phyloP scores from a whole-genome alignment of 2,888 invertebrate genomes.

The Danaus chrysippus region DNA sequence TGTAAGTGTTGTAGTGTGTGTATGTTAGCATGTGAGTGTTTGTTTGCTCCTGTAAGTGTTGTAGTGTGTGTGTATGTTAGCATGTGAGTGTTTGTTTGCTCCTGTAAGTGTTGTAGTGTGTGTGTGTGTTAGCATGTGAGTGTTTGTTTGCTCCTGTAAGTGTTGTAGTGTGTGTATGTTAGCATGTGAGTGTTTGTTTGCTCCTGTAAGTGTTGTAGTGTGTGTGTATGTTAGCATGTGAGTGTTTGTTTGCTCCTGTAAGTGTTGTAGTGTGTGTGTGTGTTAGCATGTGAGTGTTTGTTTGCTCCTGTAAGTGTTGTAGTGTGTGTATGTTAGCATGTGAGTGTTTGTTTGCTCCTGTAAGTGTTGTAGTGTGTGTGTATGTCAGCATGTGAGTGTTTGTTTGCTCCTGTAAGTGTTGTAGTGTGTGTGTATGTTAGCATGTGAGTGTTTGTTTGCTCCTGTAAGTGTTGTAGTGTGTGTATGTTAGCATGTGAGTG shows the following conservation, averaged over 20 bases:
- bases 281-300: conserved; percentile 41
- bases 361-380: too few species aligned
- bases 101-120: too few species aligned
- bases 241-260: too few species aligned
- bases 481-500: conserved; percentile 39
- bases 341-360: too few species aligned
- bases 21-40: conserved; percentile 41
- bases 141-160: too few species aligned
- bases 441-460: conserved; percentile 40
- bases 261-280: conserved; percentile 38
- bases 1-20: too few species aligned
- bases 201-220: too few species aligned
- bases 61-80: conserved; percentile 39
- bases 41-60: too few species aligned
- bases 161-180: conserved; percentile 36
- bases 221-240: conserved; percentile 40
- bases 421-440: conserved; percentile 39
- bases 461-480: too few species aligned
- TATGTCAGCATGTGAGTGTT: conserved; percentile 43
- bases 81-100: conserved; percentile 40
- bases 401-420: too few species aligned
- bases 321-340: conserved; percentile 34
- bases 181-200: conserved; percentile 38
- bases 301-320: too few species aligned
- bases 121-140: conserved; percentile 43